Percentiles rank a stretch among this genome's conserved stretches.
Conservation (phyloP, 2,113 vertebrate species). For the Origma solitaria region DNA sequence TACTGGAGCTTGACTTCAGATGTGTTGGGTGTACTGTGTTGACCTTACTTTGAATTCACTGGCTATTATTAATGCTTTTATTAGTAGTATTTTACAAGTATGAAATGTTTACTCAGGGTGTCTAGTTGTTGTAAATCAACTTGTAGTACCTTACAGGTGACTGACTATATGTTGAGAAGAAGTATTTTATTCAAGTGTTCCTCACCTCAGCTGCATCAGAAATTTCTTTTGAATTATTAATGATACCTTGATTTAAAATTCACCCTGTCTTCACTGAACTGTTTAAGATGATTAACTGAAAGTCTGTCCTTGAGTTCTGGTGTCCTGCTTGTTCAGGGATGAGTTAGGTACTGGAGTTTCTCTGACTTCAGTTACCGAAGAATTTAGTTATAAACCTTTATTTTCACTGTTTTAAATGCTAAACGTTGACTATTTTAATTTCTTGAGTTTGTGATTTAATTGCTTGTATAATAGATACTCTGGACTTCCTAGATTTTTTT, state of each 20-base stretch:
- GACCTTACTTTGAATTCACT: neutral
- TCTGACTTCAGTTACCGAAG: neutral
- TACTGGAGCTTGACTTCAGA: neutral
- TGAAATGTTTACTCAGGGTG: neutral
- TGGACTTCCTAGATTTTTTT: rapidly evolving
- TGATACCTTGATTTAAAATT: neutral
- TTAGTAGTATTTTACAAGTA: neutral
- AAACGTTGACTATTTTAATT: neutral
- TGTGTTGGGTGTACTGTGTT: neutral
- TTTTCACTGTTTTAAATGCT: neutral
- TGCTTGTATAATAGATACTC: neutral
- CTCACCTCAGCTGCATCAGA: neutral
- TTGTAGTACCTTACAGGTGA: neutral
- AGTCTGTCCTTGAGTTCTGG: neutral
- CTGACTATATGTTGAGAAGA: neutral
- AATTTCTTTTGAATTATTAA: neutral
- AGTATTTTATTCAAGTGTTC: neutral
- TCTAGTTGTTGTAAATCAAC: neutral
- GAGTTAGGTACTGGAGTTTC: neutral
- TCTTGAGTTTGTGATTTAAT: neutral
- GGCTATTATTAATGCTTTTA: neutral
- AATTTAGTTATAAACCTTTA: neutral
- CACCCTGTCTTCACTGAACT: neutral
- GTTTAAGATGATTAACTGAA: neutral
- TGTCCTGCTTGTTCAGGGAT: neutral